These are phyloP conservation scores for Sesia apiformis DNA, from an alignment of 2,888 invertebrate species.

Conservation along the genomic window DNA sequence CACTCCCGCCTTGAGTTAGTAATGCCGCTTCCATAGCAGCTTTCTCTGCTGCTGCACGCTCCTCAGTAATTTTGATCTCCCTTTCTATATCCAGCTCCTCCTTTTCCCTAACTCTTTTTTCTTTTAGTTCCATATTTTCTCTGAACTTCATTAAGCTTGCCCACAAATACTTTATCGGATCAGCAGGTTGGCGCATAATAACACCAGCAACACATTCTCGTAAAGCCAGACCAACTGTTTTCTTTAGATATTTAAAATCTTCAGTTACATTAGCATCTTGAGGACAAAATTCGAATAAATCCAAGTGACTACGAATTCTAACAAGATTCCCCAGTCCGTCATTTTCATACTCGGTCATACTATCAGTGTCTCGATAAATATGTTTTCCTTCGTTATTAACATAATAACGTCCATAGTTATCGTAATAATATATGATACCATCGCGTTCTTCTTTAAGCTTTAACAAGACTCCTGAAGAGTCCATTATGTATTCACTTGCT, in stretches of 20 bases:
- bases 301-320: conserved; percentile 47
- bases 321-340: conserved; percentile 67
- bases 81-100: conserved; percentile 44
- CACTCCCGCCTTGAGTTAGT: conserved; percentile 45
- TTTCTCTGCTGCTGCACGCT: conserved; percentile 42
- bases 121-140: conserved; percentile 47
- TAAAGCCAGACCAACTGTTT: conserved; percentile 49
- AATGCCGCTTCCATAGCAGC: conserved; percentile 40
- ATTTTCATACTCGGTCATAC: conserved; percentile 58
- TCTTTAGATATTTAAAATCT: conserved; percentile 57
- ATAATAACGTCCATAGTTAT: conserved; percentile 59
- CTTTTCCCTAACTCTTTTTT: conserved; percentile 38
- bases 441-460: conserved; percentile 54
- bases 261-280: conserved; percentile 52
- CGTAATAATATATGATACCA: conserved; percentile 50
- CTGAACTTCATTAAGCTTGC: conserved; percentile 43
- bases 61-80: conserved; percentile 41
- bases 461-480: conserved; percentile 44
- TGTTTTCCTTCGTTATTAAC: conserved; percentile 49
- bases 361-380: conserved; percentile 52
- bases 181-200: conserved; percentile 51
- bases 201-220: conserved; percentile 53
- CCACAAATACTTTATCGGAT: conserved; percentile 58
- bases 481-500: conserved; percentile 63
- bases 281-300: conserved; percentile 49